A percentile compares a stretch with the other conserved stretches of the same genome.
phyloP scores from a whole-genome alignment of 2,888 invertebrate genomes.

The Agrochola lota region DNA sequence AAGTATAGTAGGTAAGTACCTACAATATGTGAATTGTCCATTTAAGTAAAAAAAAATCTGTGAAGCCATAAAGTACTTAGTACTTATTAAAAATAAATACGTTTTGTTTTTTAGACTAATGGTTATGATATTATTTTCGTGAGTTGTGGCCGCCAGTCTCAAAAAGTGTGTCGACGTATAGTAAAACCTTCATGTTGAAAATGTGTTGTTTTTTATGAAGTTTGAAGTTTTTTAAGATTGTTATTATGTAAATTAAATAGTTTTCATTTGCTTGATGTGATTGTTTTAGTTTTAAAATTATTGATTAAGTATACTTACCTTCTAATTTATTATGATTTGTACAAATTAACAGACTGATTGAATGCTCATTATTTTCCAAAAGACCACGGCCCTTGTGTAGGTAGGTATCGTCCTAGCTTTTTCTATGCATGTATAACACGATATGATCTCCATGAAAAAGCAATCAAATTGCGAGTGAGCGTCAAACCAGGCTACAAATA shows the following conservation, averaged over 20 bases:
- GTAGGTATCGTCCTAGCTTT: constrained; percentile 17
- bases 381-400: not conserved
- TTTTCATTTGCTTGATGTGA: not conserved
- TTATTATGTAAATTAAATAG: not conserved
- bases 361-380: not conserved
- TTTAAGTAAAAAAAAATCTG: not conserved
- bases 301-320: too few species aligned
- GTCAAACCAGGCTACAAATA: constrained; percentile 87
- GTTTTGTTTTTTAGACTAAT: not conserved
- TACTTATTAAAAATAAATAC: constrained; percentile 1
- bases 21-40: not conserved
- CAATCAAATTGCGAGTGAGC: constrained; percentile 85
- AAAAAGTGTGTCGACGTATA: not conserved
- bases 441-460: constrained; percentile 88
- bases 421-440: constrained; percentile 61
- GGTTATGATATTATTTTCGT: not conserved
- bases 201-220: not conserved
- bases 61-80: not conserved
- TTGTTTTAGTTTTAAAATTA: not conserved
- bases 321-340: not conserved
- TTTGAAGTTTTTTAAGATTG: not conserved
- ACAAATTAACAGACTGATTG: not conserved
- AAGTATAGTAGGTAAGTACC: not conserved
- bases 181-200: not conserved
- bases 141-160: not conserved